A percentile compares a stretch with the other conserved stretches of the same genome.
These are phyloP conservation scores for Acrobasis repandana DNA, from an alignment of 2,888 invertebrate genomes.

Conservation along the genomic window DNA sequence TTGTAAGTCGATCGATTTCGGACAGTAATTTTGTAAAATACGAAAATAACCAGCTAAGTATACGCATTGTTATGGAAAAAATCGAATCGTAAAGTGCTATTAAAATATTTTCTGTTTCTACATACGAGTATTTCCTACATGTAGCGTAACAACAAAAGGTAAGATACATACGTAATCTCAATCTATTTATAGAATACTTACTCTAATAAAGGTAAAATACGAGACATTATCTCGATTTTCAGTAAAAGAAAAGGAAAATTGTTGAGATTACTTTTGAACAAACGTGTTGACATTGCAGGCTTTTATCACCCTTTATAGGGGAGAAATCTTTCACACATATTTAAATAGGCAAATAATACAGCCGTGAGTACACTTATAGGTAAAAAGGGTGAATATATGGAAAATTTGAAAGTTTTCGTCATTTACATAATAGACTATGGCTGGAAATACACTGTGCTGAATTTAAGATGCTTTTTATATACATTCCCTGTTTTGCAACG, in stretches of 20 bases:
- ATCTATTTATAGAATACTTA: neutral
- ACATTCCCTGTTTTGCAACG: too few relatives aligned
- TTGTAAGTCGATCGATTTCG: too few relatives aligned
- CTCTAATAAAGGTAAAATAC: constrained; percentile 7
- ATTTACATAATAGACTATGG: neutral
- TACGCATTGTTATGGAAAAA: too few relatives aligned
- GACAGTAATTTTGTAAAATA: too few relatives aligned
- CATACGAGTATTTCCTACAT: too few relatives aligned
- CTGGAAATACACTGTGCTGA: too few relatives aligned
- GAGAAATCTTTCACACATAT: constrained; percentile 78
- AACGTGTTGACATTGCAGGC: constrained; percentile 75
- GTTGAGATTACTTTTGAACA: constrained; percentile 76
- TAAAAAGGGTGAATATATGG: constrained; percentile 44
- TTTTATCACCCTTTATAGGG: constrained; percentile 77
- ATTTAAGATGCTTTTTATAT: too few relatives aligned
- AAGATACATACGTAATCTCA: neutral
- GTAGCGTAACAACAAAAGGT: neutral
- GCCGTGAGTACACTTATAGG: constrained; percentile 59
- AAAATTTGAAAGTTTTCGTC: constrained; percentile 23
- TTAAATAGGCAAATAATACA: constrained; percentile 78
- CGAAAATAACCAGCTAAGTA: too few relatives aligned
- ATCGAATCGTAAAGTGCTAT: too few relatives aligned
- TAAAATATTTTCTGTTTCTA: too few relatives aligned
- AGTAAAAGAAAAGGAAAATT: constrained; percentile 53
- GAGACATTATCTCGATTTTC: constrained; percentile 8